A percentile compares a stretch with the other conserved stretches of the same genome.
These are phyloP conservation scores for Diadegma fenestrale DNA, from an alignment of 2,888 invertebrate genomes.

Conservation along the genomic window DNA sequence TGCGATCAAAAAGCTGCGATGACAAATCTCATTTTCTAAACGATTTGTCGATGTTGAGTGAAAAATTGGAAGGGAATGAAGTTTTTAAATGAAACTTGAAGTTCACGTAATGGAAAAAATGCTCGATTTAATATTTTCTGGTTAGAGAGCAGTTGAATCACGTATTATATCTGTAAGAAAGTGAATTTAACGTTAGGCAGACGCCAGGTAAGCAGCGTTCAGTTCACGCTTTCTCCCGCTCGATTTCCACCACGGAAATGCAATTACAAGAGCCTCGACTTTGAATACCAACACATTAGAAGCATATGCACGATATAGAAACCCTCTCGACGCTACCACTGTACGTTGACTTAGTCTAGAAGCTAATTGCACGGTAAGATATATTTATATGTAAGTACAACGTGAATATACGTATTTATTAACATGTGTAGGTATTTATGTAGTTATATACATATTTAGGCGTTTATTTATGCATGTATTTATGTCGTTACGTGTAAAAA, in stretches of 20 bases:
- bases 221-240: conserved; percentile 81
- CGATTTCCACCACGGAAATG: conserved; percentile 78
- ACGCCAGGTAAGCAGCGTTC: conserved; percentile 54
- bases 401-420: background rate
- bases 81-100: background rate
- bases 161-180: conserved; percentile 72
- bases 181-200: conserved; percentile 73
- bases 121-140: conserved; percentile 57
- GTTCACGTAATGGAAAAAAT: background rate
- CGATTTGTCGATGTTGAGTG: background rate
- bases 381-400: background rate
- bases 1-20: background rate
- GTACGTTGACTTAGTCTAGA: conserved; percentile 23
- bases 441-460: conserved; percentile 1
- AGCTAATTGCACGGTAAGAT: conserved; percentile 57
- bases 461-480: conserved; percentile 6
- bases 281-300: conserved; percentile 64
- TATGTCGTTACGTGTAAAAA: conserved; percentile 8
- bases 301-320: conserved; percentile 26
- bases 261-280: conserved; percentile 70
- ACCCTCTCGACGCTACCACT: conserved; percentile 19
- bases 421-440: background rate
- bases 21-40: background rate
- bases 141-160: conserved; percentile 52
- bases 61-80: background rate